These are phyloP conservation scores for Ochotona princeps DNA, from an alignment of 2,113 vertebrate genomes.

Conservation along the genomic window DNA sequence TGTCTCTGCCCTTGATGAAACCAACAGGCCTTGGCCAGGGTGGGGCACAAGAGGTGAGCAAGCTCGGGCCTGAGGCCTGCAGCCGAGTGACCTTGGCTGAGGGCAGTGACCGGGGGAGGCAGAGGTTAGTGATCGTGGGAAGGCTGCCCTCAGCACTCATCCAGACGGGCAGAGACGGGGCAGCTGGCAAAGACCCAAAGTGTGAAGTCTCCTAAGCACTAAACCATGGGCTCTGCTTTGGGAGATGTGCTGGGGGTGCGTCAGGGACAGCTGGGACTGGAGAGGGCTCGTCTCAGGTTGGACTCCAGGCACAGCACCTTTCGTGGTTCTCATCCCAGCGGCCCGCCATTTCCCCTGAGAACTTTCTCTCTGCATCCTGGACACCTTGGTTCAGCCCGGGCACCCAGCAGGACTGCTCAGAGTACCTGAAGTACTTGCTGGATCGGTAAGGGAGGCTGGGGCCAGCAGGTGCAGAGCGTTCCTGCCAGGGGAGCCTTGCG, in stretches of 20 bases:
- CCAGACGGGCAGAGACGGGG: neutral
- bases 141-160: neutral
- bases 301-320: neutral
- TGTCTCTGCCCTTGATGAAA: neutral
- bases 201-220: neutral
- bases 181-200: no score
- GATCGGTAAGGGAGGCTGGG: conserved; percentile 83
- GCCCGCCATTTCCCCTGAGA: conserved; percentile 89
- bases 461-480: no score
- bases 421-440: conserved; percentile 91
- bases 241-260: neutral
- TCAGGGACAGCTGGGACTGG: neutral
- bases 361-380: conserved; percentile 90
- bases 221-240: accelerated
- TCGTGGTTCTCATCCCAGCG: conserved; percentile 77
- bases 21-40: neutral
- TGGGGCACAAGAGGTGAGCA: neutral
- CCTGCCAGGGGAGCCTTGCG: no score
- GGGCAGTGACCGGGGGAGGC: neutral
- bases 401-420: conserved; percentile 91
- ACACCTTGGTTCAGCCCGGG: conserved; percentile 91
- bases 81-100: neutral
- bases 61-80: neutral
- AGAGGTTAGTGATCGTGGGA: neutral
- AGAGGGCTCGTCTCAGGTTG: neutral